These are phyloP conservation scores for Nestor notabilis DNA, from an alignment of 2,113 vertebrate species.

Conservation along the genomic window DNA sequence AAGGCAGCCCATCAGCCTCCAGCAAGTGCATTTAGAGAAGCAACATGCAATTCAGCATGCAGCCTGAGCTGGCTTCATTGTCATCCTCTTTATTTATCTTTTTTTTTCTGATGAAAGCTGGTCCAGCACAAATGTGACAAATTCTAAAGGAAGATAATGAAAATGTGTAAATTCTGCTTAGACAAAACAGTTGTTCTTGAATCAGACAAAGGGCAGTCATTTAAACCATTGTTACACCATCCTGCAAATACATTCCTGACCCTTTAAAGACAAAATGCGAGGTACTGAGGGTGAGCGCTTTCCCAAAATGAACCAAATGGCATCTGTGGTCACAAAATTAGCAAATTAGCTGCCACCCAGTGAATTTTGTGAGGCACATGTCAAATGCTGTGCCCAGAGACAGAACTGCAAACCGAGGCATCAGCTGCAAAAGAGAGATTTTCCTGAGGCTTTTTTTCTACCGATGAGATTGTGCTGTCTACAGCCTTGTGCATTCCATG, in stretches of 20 bases:
- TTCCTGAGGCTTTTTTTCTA: background rate
- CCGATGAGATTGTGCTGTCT: background rate
- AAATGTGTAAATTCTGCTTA: background rate
- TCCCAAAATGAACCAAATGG: background rate
- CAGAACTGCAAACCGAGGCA: background rate
- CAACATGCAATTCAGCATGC: background rate
- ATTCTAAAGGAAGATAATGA: background rate
- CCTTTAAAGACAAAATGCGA: background rate
- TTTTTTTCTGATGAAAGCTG: background rate
- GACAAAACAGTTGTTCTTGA: background rate
- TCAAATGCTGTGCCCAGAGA: background rate
- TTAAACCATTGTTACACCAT: background rate
- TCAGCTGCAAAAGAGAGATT: background rate
- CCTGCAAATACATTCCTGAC: background rate
- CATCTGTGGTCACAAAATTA: background rate
- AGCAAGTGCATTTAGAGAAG: background rate
- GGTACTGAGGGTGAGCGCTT: background rate
- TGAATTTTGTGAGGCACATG: background rate
- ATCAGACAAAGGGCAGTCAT: background rate
- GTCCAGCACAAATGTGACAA: background rate
- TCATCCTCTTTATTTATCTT: background rate
- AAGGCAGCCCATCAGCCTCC: background rate
- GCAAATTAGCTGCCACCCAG: background rate
- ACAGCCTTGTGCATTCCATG: accelerated
- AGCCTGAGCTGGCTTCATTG: background rate